Evolutionary conservation across 2,797 vertebrate genomes (phyloP).

Genomic region (Aeoliscus strigatus): DNA sequence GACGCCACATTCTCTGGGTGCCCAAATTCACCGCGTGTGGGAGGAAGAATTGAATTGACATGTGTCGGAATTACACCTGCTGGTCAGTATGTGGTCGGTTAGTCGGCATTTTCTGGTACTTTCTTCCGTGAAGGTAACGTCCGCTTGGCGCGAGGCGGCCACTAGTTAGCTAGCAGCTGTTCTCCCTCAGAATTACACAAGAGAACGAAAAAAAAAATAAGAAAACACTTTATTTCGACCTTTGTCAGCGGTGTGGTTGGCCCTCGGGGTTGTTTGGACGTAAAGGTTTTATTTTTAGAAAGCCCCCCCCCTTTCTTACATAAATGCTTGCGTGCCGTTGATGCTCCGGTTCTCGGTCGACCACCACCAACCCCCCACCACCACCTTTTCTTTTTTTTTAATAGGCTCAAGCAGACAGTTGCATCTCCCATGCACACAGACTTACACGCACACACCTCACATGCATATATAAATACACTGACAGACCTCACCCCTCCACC

Average conservation of each 20-base stretch:
- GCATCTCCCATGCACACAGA: constrained; percentile 36
- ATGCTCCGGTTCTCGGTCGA: constrained; percentile 39
- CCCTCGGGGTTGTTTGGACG: constrained; percentile 17
- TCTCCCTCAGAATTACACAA: too few relatives aligned
- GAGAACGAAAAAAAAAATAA: too few relatives aligned
- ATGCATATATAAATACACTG: constrained; percentile 33
- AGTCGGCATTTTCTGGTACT: neutral
- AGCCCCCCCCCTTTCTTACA: constrained; percentile 44
- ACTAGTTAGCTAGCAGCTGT: neutral
- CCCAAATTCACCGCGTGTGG: neutral
- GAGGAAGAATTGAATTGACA: constrained; percentile 10
- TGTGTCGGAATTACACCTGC: constrained; percentile 28
- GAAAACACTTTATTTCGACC: neutral
- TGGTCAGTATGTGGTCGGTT: constrained; percentile 10
- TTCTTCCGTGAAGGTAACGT: constrained; percentile 10
- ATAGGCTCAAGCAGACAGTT: constrained; percentile 26
- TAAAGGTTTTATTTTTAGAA: constrained; percentile 25
- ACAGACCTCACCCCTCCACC: constrained; percentile 11
- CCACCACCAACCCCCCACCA: constrained; percentile 2
- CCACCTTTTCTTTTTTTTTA: too few relatives aligned
- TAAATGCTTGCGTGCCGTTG: constrained; percentile 70
- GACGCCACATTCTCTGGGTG: constrained; percentile 6
- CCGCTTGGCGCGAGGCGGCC: constrained; percentile 1
- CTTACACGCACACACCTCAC: constrained; percentile 38
- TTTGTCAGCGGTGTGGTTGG: constrained; percentile 4